Evolutionary conservation across 2,797 vertebrate species (phyloP).

Genomic region (Enteromius paludinosus): DNA sequence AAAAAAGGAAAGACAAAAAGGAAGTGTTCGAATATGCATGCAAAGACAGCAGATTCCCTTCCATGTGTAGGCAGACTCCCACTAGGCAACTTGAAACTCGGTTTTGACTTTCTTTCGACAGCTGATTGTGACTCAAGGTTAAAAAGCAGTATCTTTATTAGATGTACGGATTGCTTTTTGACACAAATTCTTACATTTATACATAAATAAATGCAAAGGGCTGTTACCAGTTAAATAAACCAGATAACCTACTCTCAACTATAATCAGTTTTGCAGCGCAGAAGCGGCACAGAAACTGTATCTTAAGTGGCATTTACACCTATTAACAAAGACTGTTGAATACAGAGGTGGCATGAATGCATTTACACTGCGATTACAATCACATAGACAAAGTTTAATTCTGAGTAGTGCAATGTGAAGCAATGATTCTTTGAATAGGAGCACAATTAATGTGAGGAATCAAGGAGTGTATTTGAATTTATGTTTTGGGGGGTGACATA

Average conservation of each 20-base stretch:
- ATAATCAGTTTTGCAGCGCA: background rate
- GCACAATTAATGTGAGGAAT: background rate
- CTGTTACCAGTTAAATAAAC: background rate
- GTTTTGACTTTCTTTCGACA: background rate
- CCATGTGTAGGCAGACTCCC: background rate
- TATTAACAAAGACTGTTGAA: background rate
- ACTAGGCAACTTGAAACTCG: background rate
- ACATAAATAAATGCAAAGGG: background rate
- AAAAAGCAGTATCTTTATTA: background rate
- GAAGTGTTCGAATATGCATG: slow-evolving; percentile 15
- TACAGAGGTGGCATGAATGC: background rate
- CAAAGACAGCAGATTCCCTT: slow-evolving; percentile 5
- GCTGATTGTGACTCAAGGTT: background rate
- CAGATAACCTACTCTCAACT: background rate
- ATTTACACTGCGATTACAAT: background rate
- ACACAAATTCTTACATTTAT: background rate
- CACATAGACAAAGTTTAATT: background rate
- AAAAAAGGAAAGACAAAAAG: slow-evolving; percentile 5
- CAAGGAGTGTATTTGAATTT: background rate
- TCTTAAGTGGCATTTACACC: background rate
- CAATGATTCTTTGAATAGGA: background rate
- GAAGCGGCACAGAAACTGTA: background rate
- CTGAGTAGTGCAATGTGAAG: background rate
- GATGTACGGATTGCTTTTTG: too few relatives aligned
- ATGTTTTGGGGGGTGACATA: background rate